Evolutionary conservation across 2,797 vertebrate species (phyloP).

Genomic region (Nasua narica): DNA sequence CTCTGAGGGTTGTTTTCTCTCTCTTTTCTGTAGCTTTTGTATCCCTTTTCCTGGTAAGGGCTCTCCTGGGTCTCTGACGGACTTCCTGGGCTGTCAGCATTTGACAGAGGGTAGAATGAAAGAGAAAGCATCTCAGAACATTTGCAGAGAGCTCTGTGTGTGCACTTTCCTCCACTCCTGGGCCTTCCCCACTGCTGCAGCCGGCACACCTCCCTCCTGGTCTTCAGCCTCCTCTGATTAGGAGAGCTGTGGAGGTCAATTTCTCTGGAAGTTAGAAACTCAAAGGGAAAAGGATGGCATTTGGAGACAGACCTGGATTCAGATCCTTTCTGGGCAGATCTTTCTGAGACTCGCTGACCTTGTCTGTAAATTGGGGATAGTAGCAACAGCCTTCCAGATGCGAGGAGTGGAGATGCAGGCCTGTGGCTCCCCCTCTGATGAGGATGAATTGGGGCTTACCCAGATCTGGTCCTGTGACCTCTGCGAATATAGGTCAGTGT

Average conservation of each 20-base stretch:
- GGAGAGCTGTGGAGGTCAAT: background rate
- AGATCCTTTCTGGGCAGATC: background rate
- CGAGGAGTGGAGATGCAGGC: background rate
- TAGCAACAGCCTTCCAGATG: background rate
- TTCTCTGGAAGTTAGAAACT: background rate
- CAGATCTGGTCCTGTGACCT: background rate
- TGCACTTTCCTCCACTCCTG: background rate
- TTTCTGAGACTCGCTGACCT: background rate
- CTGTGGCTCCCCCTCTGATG: background rate
- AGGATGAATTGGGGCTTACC: background rate
- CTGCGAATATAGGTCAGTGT: background rate
- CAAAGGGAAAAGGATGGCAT: background rate
- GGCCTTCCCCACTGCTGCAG: background rate
- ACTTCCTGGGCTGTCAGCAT: background rate
- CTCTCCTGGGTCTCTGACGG: background rate
- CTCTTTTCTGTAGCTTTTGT: background rate
- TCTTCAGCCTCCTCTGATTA: background rate
- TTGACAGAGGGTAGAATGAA: background rate
- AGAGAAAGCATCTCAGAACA: background rate
- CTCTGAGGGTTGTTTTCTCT: background rate
- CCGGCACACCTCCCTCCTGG: background rate
- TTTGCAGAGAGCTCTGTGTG: background rate
- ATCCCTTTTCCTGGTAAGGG: background rate
- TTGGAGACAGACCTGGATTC: background rate
- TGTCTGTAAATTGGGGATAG: background rate